phyloP scores from a whole-genome alignment of 1,140 invertebrate genomes.

The Pinna nobilis region DNA sequence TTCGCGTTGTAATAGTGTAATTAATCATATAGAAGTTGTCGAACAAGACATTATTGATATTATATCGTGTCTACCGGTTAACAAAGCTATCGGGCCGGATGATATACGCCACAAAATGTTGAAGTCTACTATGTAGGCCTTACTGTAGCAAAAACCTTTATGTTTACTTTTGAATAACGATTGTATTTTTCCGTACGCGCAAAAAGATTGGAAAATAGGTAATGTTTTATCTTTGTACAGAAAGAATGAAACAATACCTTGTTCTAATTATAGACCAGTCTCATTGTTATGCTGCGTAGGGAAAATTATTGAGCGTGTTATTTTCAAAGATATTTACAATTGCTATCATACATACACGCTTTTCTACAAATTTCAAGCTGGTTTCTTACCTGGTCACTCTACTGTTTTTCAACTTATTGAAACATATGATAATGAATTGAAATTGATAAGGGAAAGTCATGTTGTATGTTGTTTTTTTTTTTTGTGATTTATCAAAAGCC shows the following conservation, averaged over 20 bases:
- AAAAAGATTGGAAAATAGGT: conserved; percentile 10
- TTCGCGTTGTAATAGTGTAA: background rate
- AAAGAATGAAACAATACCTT: background rate
- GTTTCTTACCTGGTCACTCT: no score
- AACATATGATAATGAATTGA: no score
- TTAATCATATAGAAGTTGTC: background rate
- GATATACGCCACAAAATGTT: conserved; percentile 19
- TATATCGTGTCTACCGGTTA: background rate
- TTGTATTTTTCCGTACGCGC: background rate
- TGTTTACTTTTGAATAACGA: conserved; percentile 17
- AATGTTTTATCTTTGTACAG: conserved; percentile 25
- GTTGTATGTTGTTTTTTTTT: no score
- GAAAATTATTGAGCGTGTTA: no score
- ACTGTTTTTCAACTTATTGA: no score
- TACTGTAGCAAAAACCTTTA: conserved; percentile 9
- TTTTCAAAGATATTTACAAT: no score
- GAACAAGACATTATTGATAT: conserved; percentile 10
- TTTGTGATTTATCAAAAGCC: no score
- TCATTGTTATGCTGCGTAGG: no score
- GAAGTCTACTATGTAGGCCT: background rate
- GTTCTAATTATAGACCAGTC: conserved; percentile 25
- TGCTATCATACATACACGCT: no score
- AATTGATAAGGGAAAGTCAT: no score
- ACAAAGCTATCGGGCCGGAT: conserved; percentile 16
- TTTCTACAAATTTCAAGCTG: no score